These are phyloP conservation scores for Drosophila putrida DNA, from an alignment of 2,888 invertebrate species.

Conservation along the genomic window DNA sequence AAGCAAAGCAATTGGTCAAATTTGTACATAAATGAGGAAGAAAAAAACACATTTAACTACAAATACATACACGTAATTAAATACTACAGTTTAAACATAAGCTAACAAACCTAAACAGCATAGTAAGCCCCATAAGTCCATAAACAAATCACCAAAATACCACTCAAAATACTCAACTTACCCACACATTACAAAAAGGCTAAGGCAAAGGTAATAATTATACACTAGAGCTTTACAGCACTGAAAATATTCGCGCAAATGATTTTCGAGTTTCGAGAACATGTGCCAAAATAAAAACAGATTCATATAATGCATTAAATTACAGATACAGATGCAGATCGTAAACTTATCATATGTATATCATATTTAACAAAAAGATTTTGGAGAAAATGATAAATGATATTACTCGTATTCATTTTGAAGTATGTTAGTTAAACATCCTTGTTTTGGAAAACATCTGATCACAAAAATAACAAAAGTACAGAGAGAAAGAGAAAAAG, in stretches of 20 bases:
- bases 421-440: slow-evolving; percentile 82
- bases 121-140: slow-evolving; percentile 34
- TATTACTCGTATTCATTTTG: slow-evolving; percentile 47
- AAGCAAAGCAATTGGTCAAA: slow-evolving; percentile 60
- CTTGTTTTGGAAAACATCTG: slow-evolving; percentile 84
- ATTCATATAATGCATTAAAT: slow-evolving; percentile 9
- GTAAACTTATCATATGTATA: slow-evolving; percentile 50
- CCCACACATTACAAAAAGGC: slow-evolving; percentile 15
- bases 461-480: slow-evolving; percentile 79
- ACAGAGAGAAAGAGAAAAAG: slow-evolving; percentile 24
- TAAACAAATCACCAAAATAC: slow-evolving; percentile 16
- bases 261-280: slow-evolving; percentile 60
- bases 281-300: slow-evolving; percentile 75
- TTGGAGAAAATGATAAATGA: slow-evolving; percentile 41
- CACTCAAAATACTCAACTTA: slow-evolving; percentile 17
- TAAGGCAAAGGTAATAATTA: slow-evolving; percentile 47
- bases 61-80: slow-evolving; percentile 77
- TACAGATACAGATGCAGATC: slow-evolving; percentile 35
- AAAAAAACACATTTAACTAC: slow-evolving; percentile 57
- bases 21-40: slow-evolving; percentile 66
- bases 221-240: slow-evolving; percentile 63
- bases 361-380: slow-evolving; percentile 38
- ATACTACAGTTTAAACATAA: slow-evolving; percentile 79
- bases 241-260: slow-evolving; percentile 75
- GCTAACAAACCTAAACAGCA: slow-evolving; percentile 55